phyloP scores from a whole-genome alignment of 2,888 invertebrate species.

The Perizoma affinitatum region DNA sequence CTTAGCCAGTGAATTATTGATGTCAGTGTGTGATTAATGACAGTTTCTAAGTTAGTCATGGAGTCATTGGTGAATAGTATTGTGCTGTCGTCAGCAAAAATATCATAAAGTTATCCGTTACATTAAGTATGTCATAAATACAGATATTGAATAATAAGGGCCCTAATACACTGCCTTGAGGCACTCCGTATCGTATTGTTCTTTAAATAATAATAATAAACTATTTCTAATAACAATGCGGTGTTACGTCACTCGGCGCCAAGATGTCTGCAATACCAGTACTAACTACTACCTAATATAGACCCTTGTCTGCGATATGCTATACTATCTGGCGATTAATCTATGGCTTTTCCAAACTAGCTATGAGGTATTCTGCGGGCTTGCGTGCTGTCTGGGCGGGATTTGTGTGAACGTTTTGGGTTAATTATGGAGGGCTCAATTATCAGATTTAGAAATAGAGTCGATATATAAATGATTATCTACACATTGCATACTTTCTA shows the following conservation, averaged over 20 bases:
- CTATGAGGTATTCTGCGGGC: not conserved
- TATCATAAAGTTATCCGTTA: too few species aligned
- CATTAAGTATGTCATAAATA: too few species aligned
- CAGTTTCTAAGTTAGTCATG: too few species aligned
- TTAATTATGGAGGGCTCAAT: not conserved
- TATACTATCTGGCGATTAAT: not conserved
- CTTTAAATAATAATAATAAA: too few species aligned
- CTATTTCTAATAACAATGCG: not conserved
- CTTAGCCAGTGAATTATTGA: too few species aligned
- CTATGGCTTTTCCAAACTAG: not conserved
- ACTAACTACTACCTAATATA: slow-evolving; percentile 2
- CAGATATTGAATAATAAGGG: too few species aligned
- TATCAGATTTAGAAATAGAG: not conserved
- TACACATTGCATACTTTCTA: too few species aligned
- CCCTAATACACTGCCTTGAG: too few species aligned
- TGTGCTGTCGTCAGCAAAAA: too few species aligned
- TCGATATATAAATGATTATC: not conserved
- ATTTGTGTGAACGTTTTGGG: slow-evolving; percentile 1
- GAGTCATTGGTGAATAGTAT: too few species aligned
- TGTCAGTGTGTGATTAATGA: too few species aligned
- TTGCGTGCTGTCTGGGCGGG: not conserved
- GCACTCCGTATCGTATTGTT: too few species aligned
- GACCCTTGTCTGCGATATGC: not conserved
- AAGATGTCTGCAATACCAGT: slow-evolving; percentile 13
- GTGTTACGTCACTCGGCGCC: slow-evolving; percentile 13